Evolutionary conservation across 2,113 vertebrate genomes (phyloP), one percentile per base, ranked within the genome.

Genomic region (Lathamus discolor): DNA sequence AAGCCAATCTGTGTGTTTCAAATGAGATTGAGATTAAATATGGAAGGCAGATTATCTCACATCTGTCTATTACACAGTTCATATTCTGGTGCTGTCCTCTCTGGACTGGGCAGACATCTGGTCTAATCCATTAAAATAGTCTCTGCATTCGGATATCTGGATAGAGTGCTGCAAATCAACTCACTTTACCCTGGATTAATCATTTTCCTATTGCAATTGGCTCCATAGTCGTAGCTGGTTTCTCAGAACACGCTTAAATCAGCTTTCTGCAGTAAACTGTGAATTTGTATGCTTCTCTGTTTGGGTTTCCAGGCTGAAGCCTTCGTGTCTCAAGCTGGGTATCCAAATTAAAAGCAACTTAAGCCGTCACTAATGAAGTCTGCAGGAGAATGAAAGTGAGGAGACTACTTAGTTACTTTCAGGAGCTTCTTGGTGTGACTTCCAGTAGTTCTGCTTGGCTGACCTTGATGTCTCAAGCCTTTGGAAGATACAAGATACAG

Each of bases 101-200:
- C 79, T 90, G 82, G 67, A 83, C 52, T 63, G 43, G 46, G 72
- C 73, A 67, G 92, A 80, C 79, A 88, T 90, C 64, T 96, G 75
- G 46, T 90, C 75, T 83, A 83, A 93, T 88, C 61, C 79, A 33
- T 84, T 80, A 57, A 73, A 72, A 48, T 39, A 72, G 55, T 81
- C 83, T 70, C 39, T 68, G 44, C 86, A 24, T 93, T 83, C 33
- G 67, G 33, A 61, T 74, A 48, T 70, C 88, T 63, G 43, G 73
- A 81, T 66, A 63, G 39, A 86, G 72, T 54, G 35, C 87, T 96
- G 63, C 57, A 79, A 61, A 83, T 49, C 72, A 67, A 9, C 59
- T 73, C 1, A 2, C 27, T 84, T 82, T 68, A 27, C 27, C 17
- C 52, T 29, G 83, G 51, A 52, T 64, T 86, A 89, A 66, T 89